phyloP scores from a whole-genome alignment of 2,888 invertebrate genomes.

The Drosophila mimica region DNA sequence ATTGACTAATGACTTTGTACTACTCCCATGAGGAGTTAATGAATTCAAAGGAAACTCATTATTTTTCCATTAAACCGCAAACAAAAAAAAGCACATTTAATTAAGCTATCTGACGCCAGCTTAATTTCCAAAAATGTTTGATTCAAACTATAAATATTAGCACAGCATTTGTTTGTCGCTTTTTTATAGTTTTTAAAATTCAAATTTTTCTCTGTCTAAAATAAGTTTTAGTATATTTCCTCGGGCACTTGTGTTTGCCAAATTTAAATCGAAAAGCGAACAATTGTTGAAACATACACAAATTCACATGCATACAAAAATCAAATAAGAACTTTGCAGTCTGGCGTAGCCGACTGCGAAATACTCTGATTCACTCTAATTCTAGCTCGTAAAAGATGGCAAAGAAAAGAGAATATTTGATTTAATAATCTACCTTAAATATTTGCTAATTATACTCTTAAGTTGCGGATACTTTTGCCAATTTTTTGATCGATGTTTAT shows the following conservation, averaged over 20 bases:
- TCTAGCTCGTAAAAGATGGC: neutral
- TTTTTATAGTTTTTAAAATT: neutral
- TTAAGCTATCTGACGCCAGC: neutral
- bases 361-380: neutral
- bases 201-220: neutral
- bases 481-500: neutral
- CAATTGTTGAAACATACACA: conserved; percentile 28
- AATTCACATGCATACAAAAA: conserved; percentile 9
- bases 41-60: conserved; percentile 2
- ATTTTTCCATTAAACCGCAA: neutral
- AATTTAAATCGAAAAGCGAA: conserved; percentile 14
- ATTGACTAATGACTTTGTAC: conserved; percentile 7
- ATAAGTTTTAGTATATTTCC: neutral
- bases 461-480: rapidly evolving
- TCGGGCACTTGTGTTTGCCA: neutral
- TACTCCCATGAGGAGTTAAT: conserved; percentile 1
- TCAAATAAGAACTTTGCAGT: neutral
- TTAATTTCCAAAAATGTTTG: neutral
- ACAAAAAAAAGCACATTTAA: neutral
- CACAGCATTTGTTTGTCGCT: neutral
- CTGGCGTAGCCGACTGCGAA: neutral
- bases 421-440: neutral
- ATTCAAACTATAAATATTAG: neutral
- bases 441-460: neutral
- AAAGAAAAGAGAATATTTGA: neutral